phyloP scores from a whole-genome alignment of 2,888 invertebrate genomes.

The Lingula anatina region DNA sequence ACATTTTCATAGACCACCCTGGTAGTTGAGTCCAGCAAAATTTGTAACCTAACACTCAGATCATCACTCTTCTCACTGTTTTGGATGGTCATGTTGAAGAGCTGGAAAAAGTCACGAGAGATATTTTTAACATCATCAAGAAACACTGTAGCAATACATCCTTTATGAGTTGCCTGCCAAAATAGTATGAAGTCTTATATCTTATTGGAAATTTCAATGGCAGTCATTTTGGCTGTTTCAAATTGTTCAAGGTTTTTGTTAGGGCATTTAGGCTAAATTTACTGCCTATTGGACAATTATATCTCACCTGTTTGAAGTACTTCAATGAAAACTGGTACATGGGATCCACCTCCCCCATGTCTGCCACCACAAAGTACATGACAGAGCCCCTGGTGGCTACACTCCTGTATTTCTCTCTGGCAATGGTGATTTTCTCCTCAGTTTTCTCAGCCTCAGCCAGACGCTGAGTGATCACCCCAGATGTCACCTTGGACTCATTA shows the following conservation, averaged over 20 bases:
- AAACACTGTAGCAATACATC: too few species aligned
- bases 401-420: slow-evolving; percentile 51
- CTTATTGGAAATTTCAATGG: too few species aligned
- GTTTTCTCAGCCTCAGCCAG: slow-evolving; percentile 51
- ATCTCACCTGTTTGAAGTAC: slow-evolving; percentile 54
- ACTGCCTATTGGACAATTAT: too few species aligned
- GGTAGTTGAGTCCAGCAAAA: slow-evolving; percentile 45
- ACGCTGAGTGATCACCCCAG: slow-evolving; percentile 47
- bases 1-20: slow-evolving; percentile 51
- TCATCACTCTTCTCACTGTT: slow-evolving; percentile 42
- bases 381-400: slow-evolving; percentile 53
- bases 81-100: slow-evolving; percentile 50
- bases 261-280: too few species aligned
- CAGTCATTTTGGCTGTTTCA: too few species aligned
- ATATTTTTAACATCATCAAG: not conserved
- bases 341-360: slow-evolving; percentile 52
- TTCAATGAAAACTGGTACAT: slow-evolving; percentile 55
- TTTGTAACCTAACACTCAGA: slow-evolving; percentile 38
- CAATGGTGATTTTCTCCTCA: slow-evolving; percentile 49
- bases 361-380: slow-evolving; percentile 54
- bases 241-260: too few species aligned
- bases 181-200: too few species aligned
- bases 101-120: slow-evolving; percentile 18
- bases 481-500: slow-evolving; percentile 54
- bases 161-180: too few species aligned